phyloP scores from a whole-genome alignment of 2,888 invertebrate species.

The Harmothoe impar region DNA sequence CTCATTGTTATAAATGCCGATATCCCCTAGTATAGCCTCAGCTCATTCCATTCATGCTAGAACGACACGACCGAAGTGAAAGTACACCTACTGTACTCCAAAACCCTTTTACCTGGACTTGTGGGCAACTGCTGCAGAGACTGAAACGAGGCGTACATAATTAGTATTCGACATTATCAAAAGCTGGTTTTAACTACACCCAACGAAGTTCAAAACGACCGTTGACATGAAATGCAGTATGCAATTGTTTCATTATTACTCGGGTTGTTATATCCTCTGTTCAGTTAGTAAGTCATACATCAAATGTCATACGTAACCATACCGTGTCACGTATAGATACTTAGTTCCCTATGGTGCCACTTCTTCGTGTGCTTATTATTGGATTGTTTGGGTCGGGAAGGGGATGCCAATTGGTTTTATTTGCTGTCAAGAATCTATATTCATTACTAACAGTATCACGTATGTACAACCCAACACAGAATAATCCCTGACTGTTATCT shows the following conservation, averaged over 20 bases:
- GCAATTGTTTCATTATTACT: neutral
- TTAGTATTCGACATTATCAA: neutral
- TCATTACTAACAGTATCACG: too few relatives aligned
- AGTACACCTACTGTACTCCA: neutral
- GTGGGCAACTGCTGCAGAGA: constrained; percentile 44
- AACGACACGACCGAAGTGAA: neutral
- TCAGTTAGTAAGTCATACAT: too few relatives aligned
- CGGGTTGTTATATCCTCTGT: too few relatives aligned
- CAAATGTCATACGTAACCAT: too few relatives aligned
- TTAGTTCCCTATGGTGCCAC: too few relatives aligned
- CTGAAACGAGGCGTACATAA: neutral
- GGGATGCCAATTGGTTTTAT: too few relatives aligned
- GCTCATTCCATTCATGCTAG: constrained; percentile 22
- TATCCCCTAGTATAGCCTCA: neutral
- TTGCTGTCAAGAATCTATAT: too few relatives aligned
- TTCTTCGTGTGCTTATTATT: too few relatives aligned
- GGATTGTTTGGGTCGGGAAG: too few relatives aligned
- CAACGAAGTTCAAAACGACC: neutral
- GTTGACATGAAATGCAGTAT: neutral
- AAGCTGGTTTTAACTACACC: neutral
- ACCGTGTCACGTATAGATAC: too few relatives aligned
- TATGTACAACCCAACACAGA: too few relatives aligned
- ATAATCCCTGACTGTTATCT: too few relatives aligned
- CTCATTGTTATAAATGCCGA: neutral
- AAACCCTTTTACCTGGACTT: constrained; percentile 21